Evolutionary conservation across 2,888 invertebrate species (phyloP), one percentile per base, ranked within the genome.

Genomic region (Leptinotarsa tumamoca): DNA sequence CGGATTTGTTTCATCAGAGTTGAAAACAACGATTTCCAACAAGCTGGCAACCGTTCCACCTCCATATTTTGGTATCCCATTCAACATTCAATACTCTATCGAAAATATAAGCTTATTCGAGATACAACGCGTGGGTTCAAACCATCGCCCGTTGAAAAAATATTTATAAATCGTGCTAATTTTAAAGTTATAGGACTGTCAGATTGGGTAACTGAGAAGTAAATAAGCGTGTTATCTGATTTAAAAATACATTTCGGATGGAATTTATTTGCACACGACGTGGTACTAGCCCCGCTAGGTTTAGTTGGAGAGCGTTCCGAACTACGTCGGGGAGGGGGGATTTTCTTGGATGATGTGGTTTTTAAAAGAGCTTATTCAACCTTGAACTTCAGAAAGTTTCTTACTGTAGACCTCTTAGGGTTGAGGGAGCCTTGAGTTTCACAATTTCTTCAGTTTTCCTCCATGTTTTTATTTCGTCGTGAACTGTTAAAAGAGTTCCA

Each of bases 231-330:
- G 73, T 73, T 68, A 69, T 73, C 66, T 56, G 74, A 58, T 74
- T 74, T 74, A 74, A 74, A 74, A 74, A 74, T 74, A 74, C 18
- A 67, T 71, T 56, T 69, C 68, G 17, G 4, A 18, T 21, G 67
- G 74, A 70, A 74, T 74, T 70, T 74, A 71, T 71, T 74, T 74
- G 74, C 74, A 51, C 74, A 74, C 74, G 74, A 43, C 71, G 67
- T 67, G 15, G 43, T 15, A 13, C 52, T 17, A 23, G 61, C 14
- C 21, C 63, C 5, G 63, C 4, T 43, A 33, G 18, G 10, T 63
- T 43, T 5, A n/a, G 13, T 10, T n/a, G n/a, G 3, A 43, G 17
- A n/a, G 43, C 27, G 7, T 33, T 63, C 7, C n/a, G 43, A 43
- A 3, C 18, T 33, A 52, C 4, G n/a, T n/a, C 52, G 43, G 43